These are phyloP conservation scores for Lacerta viridis DNA, from an alignment of 2,797 vertebrate genomes.

Conservation along the genomic window DNA sequence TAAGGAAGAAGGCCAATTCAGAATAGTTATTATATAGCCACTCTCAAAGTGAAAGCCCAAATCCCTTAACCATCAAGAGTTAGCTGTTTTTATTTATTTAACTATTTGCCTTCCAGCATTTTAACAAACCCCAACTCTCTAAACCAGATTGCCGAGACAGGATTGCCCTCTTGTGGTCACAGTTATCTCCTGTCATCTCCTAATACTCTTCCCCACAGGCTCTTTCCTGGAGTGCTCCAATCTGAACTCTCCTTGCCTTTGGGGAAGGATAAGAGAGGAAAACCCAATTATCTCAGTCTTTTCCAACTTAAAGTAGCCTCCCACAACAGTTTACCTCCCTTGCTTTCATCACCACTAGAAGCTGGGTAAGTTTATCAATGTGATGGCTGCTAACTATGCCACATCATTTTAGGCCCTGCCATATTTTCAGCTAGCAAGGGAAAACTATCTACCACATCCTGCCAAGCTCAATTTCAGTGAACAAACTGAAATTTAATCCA, in stretches of 20 bases:
- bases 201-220: not conserved
- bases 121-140: not conserved
- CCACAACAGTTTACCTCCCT: not conserved
- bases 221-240: not conserved
- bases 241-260: not conserved
- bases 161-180: slow-evolving; percentile 32
- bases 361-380: not conserved
- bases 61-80: not conserved
- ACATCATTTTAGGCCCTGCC: not conserved
- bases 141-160: not conserved
- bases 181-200: not conserved
- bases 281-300: not conserved
- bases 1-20: not conserved
- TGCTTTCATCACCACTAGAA: not conserved
- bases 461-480: not conserved
- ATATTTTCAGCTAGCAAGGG: not conserved
- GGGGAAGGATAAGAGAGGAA: not conserved
- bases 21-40: not conserved
- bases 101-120: not conserved
- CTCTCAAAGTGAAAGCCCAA: not conserved
- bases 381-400: not conserved
- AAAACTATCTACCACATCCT: not conserved
- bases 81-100: not conserved
- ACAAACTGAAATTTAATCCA: not conserved
- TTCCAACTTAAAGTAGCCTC: not conserved